phyloP scores from a whole-genome alignment of 2,888 invertebrate genomes.

The Ennomos erosarius region DNA sequence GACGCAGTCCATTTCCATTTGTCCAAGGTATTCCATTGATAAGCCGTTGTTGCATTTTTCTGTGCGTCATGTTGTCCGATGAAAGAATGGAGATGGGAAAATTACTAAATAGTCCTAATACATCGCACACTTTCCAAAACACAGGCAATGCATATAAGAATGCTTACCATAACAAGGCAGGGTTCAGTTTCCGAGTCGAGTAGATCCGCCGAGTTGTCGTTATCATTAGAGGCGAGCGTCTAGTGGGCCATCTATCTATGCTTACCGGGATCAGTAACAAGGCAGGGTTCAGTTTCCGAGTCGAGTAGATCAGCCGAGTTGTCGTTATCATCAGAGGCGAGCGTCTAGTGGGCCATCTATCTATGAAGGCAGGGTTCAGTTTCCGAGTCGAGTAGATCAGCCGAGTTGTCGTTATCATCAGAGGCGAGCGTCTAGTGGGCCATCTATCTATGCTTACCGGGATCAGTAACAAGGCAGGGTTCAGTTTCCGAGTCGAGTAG shows the following conservation, averaged over 20 bases:
- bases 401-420: conserved; percentile 89
- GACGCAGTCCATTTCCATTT: no score
- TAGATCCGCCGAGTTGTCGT: conserved; percentile 91
- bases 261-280: conserved; percentile 91
- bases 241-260: neutral
- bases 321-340: conserved; percentile 84
- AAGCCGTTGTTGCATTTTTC: no score
- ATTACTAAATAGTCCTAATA: no score
- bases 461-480: conserved; percentile 93
- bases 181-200: conserved; percentile 94
- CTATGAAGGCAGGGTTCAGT: conserved; percentile 89
- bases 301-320: conserved; percentile 92
- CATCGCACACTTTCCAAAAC: no score
- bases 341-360: conserved; percentile 34
- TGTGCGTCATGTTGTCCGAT: no score
- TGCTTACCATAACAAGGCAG: conserved; percentile 88
- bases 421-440: conserved; percentile 53
- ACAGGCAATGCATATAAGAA: no score
- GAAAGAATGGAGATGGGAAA: no score
- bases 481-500: conserved; percentile 93
- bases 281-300: conserved; percentile 92
- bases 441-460: conserved; percentile 67
- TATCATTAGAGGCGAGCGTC: conserved; percentile 78
- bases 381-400: conserved; percentile 92
- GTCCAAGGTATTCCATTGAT: no score